phyloP scores from a whole-genome alignment of 53 echinoderm and acorn worm species.

The Holothuria scabra region DNA sequence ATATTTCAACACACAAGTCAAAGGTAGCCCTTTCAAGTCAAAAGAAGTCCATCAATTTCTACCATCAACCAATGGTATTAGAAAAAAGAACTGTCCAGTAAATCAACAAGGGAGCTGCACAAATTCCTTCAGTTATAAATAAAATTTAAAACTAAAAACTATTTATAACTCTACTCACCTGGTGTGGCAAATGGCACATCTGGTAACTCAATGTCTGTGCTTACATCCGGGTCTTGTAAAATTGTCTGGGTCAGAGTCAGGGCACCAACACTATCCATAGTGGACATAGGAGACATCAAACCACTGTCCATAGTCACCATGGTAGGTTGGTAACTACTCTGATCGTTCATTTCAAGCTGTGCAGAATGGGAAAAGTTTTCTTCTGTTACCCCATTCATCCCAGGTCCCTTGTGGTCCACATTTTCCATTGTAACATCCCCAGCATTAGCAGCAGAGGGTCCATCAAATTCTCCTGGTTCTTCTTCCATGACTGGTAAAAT shows the following conservation, averaged over 20 bases:
- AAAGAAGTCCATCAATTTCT: too few species aligned
- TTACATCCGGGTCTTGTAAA: constrained; percentile 65
- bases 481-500: constrained; percentile 48
- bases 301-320: constrained; percentile 26
- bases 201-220: constrained; percentile 78
- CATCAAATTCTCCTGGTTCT: constrained; percentile 3
- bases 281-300: constrained; percentile 52
- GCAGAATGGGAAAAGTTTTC: background rate
- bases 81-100: too few species aligned
- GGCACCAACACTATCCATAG: constrained; percentile 74
- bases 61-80: too few species aligned
- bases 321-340: constrained; percentile 34
- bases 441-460: constrained; percentile 6
- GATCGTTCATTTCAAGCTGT: background rate
- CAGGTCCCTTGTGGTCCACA: background rate
- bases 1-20: too few species aligned
- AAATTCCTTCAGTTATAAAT: too few species aligned
- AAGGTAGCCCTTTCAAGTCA: too few species aligned
- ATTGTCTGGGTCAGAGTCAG: constrained; percentile 76
- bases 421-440: background rate
- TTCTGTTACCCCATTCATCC: background rate
- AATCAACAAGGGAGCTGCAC: too few species aligned
- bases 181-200: constrained; percentile 82
- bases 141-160: too few species aligned
- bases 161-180: constrained; percentile 69